Evolutionary conservation across 2,113 vertebrate species (phyloP), one percentile per base, ranked within the genome.

Genomic region (Gallinago undulata): DNA sequence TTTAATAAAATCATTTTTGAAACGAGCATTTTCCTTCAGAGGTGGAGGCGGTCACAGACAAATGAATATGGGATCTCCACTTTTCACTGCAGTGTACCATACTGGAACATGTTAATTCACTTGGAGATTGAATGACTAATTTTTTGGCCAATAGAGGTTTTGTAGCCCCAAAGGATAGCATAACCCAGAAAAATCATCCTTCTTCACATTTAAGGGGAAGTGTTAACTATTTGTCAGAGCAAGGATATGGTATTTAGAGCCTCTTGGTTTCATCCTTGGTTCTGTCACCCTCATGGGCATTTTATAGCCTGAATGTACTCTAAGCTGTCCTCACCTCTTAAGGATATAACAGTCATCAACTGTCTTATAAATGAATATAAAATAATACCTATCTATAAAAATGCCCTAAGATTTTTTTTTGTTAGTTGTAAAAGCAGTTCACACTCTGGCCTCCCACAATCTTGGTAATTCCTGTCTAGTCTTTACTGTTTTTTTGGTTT

Each of bases 11-110:
- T 73, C 33, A 45, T 82, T 73, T 92, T 73, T 79, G 77, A 96
- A 95, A 94, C 69, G 39, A 67, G 13, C 41, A n/a, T 79, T 96
- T 89, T 94, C 67, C 81, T 94, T 79, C 75, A 69, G 69, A 86
- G 18, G 48, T 87, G 35, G 67, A 86, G 23, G 68, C 50, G 63
- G 47, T 93, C 43, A 56, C 77, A 94, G 45, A 64, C 56, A 73
- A 90, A 63, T 74, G 57, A 82, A 78, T 51, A 76, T 3, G 4
- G 13, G 19, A 81, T 88, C 64, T 80, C 60, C 33, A 51, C 14
- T 43, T 78, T 88, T 84, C 67, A 70, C 27, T 63, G 16, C 23
- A 56, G 10, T 67, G 25, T 77, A 17, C 35, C 28, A 6, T 69
- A 33, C 30, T 70, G 81, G 35, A 94, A 68, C 23, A n/a, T 78